These are phyloP conservation scores for Tokudaia muenninki DNA, from an alignment of 2,797 vertebrate genomes.

Conservation along the genomic window DNA sequence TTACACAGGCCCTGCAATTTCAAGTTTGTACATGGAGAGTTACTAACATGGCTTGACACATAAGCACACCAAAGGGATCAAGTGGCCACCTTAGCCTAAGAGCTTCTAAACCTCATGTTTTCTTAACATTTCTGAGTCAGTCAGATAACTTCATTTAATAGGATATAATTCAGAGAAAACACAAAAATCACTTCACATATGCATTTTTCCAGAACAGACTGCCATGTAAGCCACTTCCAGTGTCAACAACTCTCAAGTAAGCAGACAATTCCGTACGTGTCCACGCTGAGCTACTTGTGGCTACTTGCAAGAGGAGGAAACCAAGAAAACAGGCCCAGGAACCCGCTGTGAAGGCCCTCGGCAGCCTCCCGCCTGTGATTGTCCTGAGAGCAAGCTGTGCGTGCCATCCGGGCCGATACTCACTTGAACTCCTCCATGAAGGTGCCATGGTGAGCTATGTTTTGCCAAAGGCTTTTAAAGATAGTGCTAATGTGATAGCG, in stretches of 20 bases:
- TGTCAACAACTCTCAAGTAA: neutral
- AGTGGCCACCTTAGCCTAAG: neutral
- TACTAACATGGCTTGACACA: neutral
- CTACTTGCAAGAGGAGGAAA: neutral
- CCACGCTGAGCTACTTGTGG: neutral
- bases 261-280: neutral
- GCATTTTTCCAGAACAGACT: neutral
- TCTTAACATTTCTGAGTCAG: neutral
- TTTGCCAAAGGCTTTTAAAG: slow-evolving; percentile 99
- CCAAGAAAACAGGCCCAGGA: neutral
- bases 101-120: slow-evolving; percentile 1
- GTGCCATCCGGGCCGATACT: slow-evolving; percentile 85
- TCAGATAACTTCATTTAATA: neutral
- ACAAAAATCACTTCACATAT: neutral
- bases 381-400: neutral
- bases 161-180: neutral
- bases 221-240: neutral
- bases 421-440: slow-evolving; percentile 99
- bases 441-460: slow-evolving; percentile 97
- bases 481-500: slow-evolving; percentile 99
- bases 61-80: neutral
- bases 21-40: neutral
- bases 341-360: neutral
- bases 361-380: neutral
- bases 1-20: neutral